These are phyloP conservation scores for Escarpia spicata DNA, from an alignment of 2,888 invertebrate genomes.

Conservation along the genomic window DNA sequence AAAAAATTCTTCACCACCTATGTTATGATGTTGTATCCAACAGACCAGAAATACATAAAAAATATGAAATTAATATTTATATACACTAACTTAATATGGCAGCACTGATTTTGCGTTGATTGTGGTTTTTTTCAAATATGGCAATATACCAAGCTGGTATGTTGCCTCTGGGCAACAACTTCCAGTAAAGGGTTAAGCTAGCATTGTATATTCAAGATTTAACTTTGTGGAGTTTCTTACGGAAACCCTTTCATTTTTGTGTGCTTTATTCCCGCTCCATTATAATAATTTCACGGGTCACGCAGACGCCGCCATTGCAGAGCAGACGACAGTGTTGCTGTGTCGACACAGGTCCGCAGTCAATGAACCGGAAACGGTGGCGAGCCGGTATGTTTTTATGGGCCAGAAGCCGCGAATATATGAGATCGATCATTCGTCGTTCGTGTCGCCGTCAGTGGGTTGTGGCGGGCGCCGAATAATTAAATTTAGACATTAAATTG, in stretches of 20 bases:
- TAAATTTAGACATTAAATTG: conserved; percentile 16
- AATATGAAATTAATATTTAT: no score
- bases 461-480: background rate
- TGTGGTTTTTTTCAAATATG: no score
- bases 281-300: background rate
- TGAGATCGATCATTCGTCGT: conserved; percentile 2
- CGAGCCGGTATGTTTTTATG: background rate
- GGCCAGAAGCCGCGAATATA: background rate
- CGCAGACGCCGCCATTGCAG: background rate
- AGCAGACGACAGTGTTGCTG: background rate
- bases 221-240: background rate
- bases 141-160: no score
- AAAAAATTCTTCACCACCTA: no score
- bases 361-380: background rate
- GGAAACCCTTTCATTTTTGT: background rate
- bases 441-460: background rate
- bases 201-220: background rate
- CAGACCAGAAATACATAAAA: no score
- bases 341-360: background rate
- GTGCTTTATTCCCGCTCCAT: background rate
- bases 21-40: no score
- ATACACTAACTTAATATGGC: no score
- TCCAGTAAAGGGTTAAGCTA: no score
- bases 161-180: no score
- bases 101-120: no score